Evolutionary conservation across 2,797 vertebrate genomes (phyloP).

Genomic region (Tauraco hartlaubi): DNA sequence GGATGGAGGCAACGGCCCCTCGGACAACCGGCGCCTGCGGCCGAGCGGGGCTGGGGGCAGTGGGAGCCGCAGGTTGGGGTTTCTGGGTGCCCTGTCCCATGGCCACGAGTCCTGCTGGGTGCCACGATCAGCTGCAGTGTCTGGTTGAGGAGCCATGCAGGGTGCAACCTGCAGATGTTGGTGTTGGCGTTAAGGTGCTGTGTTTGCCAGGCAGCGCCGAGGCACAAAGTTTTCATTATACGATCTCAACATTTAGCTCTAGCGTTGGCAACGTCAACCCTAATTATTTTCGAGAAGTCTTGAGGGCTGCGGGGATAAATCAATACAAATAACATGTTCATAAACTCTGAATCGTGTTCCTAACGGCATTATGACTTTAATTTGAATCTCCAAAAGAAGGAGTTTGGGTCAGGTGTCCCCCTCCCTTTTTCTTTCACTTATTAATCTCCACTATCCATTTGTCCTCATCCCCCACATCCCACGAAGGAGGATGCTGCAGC

Average conservation of each 20-base stretch:
- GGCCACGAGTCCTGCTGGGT: background rate
- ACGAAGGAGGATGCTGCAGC: background rate
- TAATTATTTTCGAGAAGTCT: constrained; percentile 74
- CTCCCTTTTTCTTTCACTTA: constrained; percentile 20
- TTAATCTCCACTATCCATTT: background rate
- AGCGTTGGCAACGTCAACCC: constrained; percentile 64
- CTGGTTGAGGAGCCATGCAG: background rate
- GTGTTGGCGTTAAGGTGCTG: background rate
- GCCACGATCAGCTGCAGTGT: background rate
- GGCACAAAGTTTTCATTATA: constrained; percentile 28
- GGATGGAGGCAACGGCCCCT: background rate
- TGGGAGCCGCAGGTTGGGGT: accelerated
- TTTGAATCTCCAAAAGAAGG: constrained; percentile 29
- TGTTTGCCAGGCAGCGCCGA: background rate
- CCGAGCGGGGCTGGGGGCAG: background rate
- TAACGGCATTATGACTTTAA: constrained; percentile 45
- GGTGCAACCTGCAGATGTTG: background rate
- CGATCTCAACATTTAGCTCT: constrained; percentile 55
- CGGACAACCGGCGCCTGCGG: background rate
- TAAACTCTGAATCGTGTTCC: constrained; percentile 49
- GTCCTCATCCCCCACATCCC: background rate
- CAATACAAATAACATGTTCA: constrained; percentile 72
- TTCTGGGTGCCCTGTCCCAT: background rate
- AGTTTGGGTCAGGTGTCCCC: background rate
- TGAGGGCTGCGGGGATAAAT: constrained; percentile 74